Base-by-base conservation (phyloP, 2,113 vertebrate genomes). In the Etheostoma spectabile region DNA sequence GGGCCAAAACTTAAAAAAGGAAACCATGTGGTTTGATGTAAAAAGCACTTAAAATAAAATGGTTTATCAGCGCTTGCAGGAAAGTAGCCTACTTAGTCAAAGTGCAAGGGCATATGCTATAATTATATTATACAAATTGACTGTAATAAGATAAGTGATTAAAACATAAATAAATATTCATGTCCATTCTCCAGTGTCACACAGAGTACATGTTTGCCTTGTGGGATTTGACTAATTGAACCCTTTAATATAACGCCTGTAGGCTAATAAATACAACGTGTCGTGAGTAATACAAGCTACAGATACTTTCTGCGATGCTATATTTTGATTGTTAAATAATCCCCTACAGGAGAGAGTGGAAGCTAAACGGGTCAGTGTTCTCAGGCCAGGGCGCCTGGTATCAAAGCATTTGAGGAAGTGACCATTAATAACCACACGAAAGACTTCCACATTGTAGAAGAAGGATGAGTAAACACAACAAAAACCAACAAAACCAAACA, bases 351-450 rank as follows among this genome's bases (percentile, higher is more conserved):
- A 60, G 51, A 70, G 27, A 61, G 73, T 53, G 66, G 77, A 0
- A 51, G 72, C 67, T 51, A 67, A 62, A 57, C 38, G 19, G 19
- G 49, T 79, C 46, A n/a, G n/a, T 4, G 66, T 14, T 74, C n/a
- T 30, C 48, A 45, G 68, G 19, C 55, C 18, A 53, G 60, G 21
- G 15, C 24, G 27, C 1, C 60, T 59, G 53, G 13, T 65, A 52
- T 65, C 24, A 79, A 15, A 45, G 16, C 48, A 6, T 61, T 52
- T n/a, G 3, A 82, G 61, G 55, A 77, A 46, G 4, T 64, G 61
- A 4, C 35, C 72, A 49, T 10, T 61, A 75, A 35, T 22, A 65
- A 33, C 4, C 12, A 62, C 16, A 53, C 13, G 16, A 18, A 33
- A 10, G 1, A 1, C 13, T 56, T 15, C 33, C 4, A 1, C 13